Base-by-base conservation (phyloP, 2,888 invertebrate species). In the Limulus polyphemus region DNA sequence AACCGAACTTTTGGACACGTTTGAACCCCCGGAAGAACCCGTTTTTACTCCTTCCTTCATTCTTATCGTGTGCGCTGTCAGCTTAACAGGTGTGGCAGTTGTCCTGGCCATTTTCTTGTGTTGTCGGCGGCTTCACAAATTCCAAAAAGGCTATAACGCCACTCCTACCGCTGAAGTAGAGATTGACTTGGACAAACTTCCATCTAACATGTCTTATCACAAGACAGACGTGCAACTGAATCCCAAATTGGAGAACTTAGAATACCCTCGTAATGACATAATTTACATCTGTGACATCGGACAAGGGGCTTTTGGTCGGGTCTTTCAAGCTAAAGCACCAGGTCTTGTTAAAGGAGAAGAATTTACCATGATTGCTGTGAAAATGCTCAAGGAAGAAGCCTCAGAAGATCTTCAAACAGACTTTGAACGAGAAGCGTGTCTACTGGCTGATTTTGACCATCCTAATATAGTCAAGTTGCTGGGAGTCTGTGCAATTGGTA, bases 351-450 rank as follows among this genome's bases (percentile, higher is more conserved):
- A 87, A 60, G 88, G 86, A 47, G 89, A 92, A 77, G 93, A 93
- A 73, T 91, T 92, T 72, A 89, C 91, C 5, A 80, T 93, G 72
- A 92, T 95, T 56, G 97, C 95, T 57, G 95, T 97, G 0, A 97
- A 97, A 82, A 95, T 95, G 91, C 80, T 97, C 1, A 95, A 95
- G 77, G 94, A 95, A 75, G 94, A 95, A 78, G 94, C 95, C n/a
- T 88, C 91, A 49, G 91, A 91, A 74, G 94, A 95, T 75, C 82
- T 95, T 74, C 87, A 91, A 75, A 82, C 87, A 60, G 94, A 95
- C 77, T 97, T 97, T 79, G 94, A 95, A 77, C 83, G 94, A 68
- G 97, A 97, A 78, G 95, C 95, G 52, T 92, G 92, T 74, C 81
- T 95, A n/a, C 80, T 97, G 71, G 88, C 94, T 2, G 94, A 94